Percentiles rank a stretch among this genome's conserved stretches.
Evolutionary conservation across 2,888 invertebrate genomes (phyloP).

Genomic region (Cartodere bifasciata): DNA sequence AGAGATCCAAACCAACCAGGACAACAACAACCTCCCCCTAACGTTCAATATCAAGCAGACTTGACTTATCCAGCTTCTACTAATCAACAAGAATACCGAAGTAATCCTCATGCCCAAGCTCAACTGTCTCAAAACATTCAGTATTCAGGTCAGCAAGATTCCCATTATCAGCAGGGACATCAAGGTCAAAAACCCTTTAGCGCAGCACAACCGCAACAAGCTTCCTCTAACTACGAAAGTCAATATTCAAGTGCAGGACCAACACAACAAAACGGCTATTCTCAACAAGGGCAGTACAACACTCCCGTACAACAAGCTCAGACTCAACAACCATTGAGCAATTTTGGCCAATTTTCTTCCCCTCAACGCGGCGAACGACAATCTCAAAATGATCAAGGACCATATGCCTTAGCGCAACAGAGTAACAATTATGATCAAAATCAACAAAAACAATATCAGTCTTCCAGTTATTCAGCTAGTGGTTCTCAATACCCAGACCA

Average conservation of each 20-base stretch:
- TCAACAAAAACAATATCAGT: too few species aligned
- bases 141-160: background rate
- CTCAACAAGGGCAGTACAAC: slow-evolving; percentile 10
- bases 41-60: too few species aligned
- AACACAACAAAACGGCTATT: slow-evolving; percentile 12
- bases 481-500: background rate
- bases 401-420: too few species aligned
- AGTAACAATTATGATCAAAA: too few species aligned
- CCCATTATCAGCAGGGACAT: background rate
- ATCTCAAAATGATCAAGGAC: slow-evolving; percentile 9
- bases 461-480: too few species aligned
- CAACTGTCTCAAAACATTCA: slow-evolving; percentile 9
- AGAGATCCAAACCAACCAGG: too few species aligned
- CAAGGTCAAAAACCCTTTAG: slow-evolving; percentile 9
- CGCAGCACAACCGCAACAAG: slow-evolving; percentile 5
- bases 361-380: slow-evolving; percentile 8
- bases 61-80: too few species aligned
- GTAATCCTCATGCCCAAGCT: too few species aligned
- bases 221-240: background rate
- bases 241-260: slow-evolving; percentile 4
- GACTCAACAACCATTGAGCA: slow-evolving; percentile 3
- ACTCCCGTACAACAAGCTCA: slow-evolving; percentile 5
- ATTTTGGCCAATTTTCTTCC: slow-evolving; percentile 10
- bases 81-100: slow-evolving; percentile 1
- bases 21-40: too few species aligned